A percentile compares a stretch with the other conserved stretches of the same genome.
These are phyloP conservation scores for Luidia sarsii DNA, from an alignment of 53 echinoderm and acorn worm species.

Conservation along the genomic window DNA sequence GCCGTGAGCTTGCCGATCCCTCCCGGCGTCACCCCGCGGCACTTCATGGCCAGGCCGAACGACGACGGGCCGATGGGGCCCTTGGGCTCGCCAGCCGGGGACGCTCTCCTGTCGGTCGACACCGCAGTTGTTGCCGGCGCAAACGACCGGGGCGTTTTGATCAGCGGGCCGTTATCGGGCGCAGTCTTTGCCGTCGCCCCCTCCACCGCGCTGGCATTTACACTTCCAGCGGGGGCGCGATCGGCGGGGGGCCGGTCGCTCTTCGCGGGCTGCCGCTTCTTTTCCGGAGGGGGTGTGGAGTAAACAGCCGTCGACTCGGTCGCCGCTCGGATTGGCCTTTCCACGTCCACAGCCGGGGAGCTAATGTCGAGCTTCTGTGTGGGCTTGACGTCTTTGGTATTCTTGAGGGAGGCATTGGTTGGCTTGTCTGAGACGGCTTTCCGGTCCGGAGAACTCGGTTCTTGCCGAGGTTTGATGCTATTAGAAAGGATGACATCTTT, in stretches of 20 bases:
- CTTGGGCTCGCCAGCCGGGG: conserved; percentile 24
- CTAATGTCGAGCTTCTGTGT: conserved; percentile 13
- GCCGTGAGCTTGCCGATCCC: conserved; percentile 86
- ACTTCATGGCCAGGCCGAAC: conserved; percentile 63
- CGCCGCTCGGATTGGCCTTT: conserved; percentile 15
- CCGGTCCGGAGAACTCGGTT: not conserved
- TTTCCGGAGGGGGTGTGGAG: conserved; percentile 35
- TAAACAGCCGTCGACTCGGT: no score
- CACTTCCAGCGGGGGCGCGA: not conserved
- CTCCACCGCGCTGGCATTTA: conserved; percentile 17
- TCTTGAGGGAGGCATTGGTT: no score
- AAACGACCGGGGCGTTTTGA: conserved; percentile 22
- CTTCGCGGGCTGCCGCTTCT: conserved; percentile 1
- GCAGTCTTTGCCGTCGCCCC: conserved; percentile 17
- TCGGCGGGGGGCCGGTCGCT: conserved; percentile 4
- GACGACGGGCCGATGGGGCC: conserved; percentile 6
- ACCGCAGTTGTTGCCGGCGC: conserved; percentile 8
- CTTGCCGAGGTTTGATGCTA: no score
- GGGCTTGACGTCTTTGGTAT: conserved; percentile 7
- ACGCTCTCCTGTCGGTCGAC: conserved; percentile 3
- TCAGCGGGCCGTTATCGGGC: conserved; percentile 18
- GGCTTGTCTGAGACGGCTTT: not conserved
- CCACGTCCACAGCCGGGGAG: conserved; percentile 3
- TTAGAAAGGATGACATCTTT: no score
- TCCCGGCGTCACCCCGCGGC: conserved; percentile 51